Conservation (phyloP, 1,140 invertebrate genomes). For the Papilio helenus region DNA sequence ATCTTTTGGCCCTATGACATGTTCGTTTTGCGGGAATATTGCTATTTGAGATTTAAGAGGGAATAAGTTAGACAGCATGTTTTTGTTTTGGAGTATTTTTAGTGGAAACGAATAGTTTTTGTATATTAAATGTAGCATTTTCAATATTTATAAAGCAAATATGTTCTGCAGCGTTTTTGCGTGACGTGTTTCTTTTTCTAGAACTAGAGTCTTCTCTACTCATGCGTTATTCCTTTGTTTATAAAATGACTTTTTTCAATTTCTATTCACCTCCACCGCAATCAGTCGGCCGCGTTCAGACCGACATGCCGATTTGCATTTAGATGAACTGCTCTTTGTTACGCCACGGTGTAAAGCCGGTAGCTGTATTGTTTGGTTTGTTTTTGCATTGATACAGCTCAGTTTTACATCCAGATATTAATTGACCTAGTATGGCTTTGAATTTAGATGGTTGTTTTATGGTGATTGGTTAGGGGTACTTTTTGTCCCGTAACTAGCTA, state of each 20-base stretch:
- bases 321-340: conserved; percentile 35
- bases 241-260: neutral
- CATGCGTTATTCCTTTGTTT: conserved; percentile 10
- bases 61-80: no score
- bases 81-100: no score
- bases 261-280: conserved; percentile 4
- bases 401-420: neutral
- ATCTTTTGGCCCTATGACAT: no score
- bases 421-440: neutral
- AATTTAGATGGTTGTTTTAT: neutral
- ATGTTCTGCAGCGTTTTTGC: no score
- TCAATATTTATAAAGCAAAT: no score
- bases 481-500: neutral
- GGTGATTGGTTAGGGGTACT: neutral
- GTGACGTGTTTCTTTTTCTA: neutral
- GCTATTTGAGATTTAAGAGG: no score
- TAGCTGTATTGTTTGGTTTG: conserved; percentile 12
- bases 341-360: conserved; percentile 32
- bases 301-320: conserved; percentile 39
- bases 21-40: no score
- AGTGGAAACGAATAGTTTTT: no score
- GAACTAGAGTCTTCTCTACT: neutral
- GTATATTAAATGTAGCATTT: no score
- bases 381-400: neutral
- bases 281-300: conserved; percentile 25